A percentile compares a stretch with the other conserved stretches of the same genome.
These are phyloP conservation scores for Lynx canadensis DNA, from an alignment of 2,113 vertebrate species.

Conservation along the genomic window DNA sequence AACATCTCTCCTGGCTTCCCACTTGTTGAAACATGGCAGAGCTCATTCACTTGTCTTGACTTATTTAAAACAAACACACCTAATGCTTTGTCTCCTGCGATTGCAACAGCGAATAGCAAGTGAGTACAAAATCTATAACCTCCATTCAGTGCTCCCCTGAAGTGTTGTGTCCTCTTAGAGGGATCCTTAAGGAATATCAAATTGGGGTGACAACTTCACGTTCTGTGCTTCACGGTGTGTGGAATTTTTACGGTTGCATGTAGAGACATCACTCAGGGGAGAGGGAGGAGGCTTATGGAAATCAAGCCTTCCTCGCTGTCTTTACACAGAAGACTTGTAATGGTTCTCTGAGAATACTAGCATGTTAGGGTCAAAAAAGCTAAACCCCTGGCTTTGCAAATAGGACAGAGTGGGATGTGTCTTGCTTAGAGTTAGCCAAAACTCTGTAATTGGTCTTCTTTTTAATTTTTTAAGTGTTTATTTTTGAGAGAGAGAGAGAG, in stretches of 20 bases:
- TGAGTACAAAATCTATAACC: not conserved
- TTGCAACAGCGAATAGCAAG: not conserved
- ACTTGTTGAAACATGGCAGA: conserved; percentile 40
- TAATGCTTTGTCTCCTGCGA: not conserved
- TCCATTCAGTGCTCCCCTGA: not conserved
- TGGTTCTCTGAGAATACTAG: not conserved
- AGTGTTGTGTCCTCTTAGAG: not conserved
- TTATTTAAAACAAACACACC: conserved; percentile 42
- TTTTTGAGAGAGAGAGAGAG: too few species aligned
- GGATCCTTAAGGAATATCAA: not conserved
- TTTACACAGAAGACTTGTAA: not conserved
- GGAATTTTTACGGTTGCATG: not conserved
- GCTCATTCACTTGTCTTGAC: conserved; percentile 28
- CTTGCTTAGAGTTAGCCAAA: not conserved
- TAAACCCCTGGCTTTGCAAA: not conserved
- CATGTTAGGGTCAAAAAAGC: not conserved
- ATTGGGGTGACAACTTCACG: not conserved
- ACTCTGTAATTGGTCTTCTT: not conserved
- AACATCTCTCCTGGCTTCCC: not conserved
- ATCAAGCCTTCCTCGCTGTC: not conserved
- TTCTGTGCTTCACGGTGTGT: not conserved
- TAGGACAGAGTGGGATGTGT: not conserved
- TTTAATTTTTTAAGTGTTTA: too few species aligned
- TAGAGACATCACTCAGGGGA: not conserved
- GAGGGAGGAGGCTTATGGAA: not conserved